Conservation (phyloP, 2,113 vertebrate species). For the Podocnemis expansa region DNA sequence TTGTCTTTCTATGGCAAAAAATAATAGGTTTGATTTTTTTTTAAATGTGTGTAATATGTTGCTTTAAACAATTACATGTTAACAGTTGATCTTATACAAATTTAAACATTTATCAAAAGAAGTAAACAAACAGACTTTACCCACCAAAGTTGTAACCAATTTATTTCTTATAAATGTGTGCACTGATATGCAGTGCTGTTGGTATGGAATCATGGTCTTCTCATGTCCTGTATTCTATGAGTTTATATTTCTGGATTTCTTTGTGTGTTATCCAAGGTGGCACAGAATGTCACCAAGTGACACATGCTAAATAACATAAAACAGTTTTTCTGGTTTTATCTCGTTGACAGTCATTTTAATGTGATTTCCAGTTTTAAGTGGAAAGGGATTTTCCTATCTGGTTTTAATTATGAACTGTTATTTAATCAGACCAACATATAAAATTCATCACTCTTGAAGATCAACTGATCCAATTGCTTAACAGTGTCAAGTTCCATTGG, state of each 20-base stretch:
- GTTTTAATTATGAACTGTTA: not conserved
- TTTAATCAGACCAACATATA: not conserved
- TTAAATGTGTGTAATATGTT: not conserved
- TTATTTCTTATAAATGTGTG: not conserved
- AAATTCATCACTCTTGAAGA: not conserved
- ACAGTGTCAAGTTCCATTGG: not conserved
- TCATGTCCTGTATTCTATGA: too few relatives aligned
- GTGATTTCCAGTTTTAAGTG: not conserved
- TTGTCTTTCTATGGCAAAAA: not conserved
- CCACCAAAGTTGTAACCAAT: not conserved
- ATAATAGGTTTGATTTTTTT: not conserved
- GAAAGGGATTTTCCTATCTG: not conserved
- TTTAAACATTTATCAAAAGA: not conserved
- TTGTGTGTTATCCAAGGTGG: not conserved
- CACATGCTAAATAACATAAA: not conserved
- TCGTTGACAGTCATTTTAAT: not conserved
- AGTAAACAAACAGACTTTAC: not conserved
- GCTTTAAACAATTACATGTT: not conserved
- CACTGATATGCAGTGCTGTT: too few relatives aligned
- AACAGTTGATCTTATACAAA: not conserved
- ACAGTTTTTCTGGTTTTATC: not conserved
- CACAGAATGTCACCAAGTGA: fast-evolving
- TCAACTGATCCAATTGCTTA: not conserved
- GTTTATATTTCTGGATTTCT: not conserved
- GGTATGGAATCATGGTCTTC: too few relatives aligned